These are phyloP conservation scores for Pogonus chalceus DNA, from an alignment of 1,140 invertebrate species.

Conservation along the genomic window DNA sequence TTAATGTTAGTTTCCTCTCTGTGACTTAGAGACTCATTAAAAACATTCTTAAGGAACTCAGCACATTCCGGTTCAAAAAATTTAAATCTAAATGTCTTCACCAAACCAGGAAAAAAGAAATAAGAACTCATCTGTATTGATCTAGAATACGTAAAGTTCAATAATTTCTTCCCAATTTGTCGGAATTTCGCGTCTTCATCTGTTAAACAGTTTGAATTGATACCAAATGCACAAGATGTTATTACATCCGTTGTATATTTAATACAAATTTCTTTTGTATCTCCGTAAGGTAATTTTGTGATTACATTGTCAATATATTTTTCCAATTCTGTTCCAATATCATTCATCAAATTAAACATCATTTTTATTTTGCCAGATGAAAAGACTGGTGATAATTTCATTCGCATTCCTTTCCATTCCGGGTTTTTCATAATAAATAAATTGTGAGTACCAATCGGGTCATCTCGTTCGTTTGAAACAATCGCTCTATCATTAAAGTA, in stretches of 20 bases:
- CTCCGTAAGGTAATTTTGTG: conserved; percentile 18
- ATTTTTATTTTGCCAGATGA: conserved; percentile 34
- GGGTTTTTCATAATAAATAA: conserved; percentile 26
- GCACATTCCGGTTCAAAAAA: conserved; percentile 17
- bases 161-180: conserved; percentile 27
- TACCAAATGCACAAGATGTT: conserved; percentile 46
- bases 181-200: conserved; percentile 40
- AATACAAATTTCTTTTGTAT: conserved; percentile 38
- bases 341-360: conserved; percentile 32
- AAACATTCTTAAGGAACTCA: conserved; percentile 25
- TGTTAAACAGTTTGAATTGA: conserved; percentile 42
- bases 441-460: conserved; percentile 33
- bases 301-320: conserved; percentile 21
- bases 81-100: conserved; percentile 18
- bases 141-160: background rate
- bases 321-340: conserved; percentile 24
- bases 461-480: conserved; percentile 35
- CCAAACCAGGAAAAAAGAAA: conserved; percentile 20
- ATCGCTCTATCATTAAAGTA: conserved; percentile 43
- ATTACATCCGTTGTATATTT: conserved; percentile 49
- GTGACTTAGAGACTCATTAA: conserved; percentile 24
- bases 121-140: conserved; percentile 13
- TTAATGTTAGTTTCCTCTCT: conserved; percentile 27
- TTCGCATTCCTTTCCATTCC: conserved; percentile 34
- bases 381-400: conserved; percentile 32